Evolutionary conservation across 2,113 vertebrate genomes (phyloP).

Genomic region (Solenodon paradoxus): DNA sequence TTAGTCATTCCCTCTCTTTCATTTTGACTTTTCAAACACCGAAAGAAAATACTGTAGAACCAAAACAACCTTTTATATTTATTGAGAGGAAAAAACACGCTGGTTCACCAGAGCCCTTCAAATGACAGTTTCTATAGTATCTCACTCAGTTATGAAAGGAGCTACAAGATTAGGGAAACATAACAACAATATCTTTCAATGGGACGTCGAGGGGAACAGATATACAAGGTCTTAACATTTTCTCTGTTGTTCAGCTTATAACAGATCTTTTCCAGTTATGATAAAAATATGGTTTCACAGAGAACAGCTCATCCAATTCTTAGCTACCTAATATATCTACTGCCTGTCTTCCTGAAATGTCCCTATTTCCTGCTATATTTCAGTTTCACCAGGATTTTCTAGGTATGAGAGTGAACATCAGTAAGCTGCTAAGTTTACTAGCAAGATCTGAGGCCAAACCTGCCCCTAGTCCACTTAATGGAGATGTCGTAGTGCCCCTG

Average conservation of each 20-base stretch:
- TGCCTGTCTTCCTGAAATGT: neutral
- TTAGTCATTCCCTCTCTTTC: neutral
- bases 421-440: too few relatives aligned
- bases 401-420: neutral
- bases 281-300: constrained; percentile 43
- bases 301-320: constrained; percentile 35
- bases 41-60: constrained; percentile 42
- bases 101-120: constrained; percentile 30
- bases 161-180: constrained; percentile 3
- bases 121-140: neutral
- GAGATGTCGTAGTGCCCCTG: neutral
- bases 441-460: neutral
- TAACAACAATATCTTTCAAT: neutral
- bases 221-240: constrained; percentile 58
- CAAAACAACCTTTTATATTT: constrained; percentile 63
- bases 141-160: constrained; percentile 51
- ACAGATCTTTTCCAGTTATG: constrained; percentile 42
- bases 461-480: neutral
- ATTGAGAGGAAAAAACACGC: constrained; percentile 49
- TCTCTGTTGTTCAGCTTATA: neutral
- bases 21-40: constrained; percentile 47
- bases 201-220: constrained; percentile 39
- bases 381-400: constrained; percentile 12
- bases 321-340: neutral
- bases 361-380: constrained; percentile 12